A percentile compares a stretch with the other conserved stretches of the same genome.
Conservation (phyloP, 2,113 vertebrate species). For the Daubentonia madagascariensis region DNA sequence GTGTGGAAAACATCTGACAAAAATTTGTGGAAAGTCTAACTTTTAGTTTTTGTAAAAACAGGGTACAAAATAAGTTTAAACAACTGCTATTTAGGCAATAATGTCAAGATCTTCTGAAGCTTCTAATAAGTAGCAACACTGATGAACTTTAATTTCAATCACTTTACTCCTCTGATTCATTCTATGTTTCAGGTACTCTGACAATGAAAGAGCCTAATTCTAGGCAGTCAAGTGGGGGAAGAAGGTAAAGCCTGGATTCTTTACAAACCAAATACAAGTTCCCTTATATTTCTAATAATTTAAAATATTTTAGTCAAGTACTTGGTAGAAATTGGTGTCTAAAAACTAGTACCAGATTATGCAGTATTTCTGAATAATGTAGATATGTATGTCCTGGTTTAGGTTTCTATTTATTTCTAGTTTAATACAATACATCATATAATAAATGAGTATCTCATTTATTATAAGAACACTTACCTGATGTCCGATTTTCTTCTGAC, state of each 20-base stretch:
- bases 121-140: background rate
- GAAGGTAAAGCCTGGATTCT: background rate
- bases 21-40: background rate
- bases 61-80: background rate
- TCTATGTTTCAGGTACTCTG: background rate
- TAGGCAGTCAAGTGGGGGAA: background rate
- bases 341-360: background rate
- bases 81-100: background rate
- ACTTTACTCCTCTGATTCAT: background rate
- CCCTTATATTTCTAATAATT: background rate
- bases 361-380: background rate
- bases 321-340: background rate
- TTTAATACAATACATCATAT: background rate
- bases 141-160: constrained; percentile 22
- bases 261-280: background rate
- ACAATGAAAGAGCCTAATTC: constrained; percentile 39
- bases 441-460: background rate
- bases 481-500: constrained; percentile 90
- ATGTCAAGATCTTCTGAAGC: background rate
- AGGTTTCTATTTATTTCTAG: constrained; percentile 22
- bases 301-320: constrained; percentile 9
- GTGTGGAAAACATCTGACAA: background rate
- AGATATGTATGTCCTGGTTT: background rate
- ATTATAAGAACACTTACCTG: constrained; percentile 85
- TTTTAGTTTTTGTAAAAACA: constrained; percentile 30